These are phyloP conservation scores for Dicrostonyx torquatus DNA, from an alignment of 2,797 vertebrate genomes.

Conservation along the genomic window DNA sequence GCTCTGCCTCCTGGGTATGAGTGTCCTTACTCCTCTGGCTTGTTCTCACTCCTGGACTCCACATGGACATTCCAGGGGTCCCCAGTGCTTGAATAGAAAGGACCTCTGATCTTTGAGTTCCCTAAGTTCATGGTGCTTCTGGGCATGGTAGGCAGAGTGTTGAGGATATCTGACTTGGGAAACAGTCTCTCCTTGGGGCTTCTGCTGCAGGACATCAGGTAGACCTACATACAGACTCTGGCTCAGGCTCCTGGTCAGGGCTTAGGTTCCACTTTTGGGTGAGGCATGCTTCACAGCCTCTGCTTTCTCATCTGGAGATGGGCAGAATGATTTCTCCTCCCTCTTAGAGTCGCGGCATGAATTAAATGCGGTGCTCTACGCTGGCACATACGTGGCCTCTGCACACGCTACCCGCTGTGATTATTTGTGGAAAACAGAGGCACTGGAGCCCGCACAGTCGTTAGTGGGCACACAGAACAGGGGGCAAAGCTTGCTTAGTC, in stretches of 20 bases:
- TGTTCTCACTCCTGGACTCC: background rate
- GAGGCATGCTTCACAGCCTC: background rate
- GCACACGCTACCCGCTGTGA: background rate
- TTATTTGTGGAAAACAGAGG: background rate
- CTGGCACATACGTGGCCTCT: rapidly evolving
- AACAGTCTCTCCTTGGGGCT: background rate
- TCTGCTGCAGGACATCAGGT: background rate
- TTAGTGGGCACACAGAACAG: background rate
- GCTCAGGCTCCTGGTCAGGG: background rate
- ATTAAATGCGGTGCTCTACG: background rate
- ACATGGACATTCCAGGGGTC: background rate
- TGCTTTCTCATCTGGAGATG: background rate
- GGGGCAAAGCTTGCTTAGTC: rapidly evolving
- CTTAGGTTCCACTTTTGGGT: constrained; percentile 64
- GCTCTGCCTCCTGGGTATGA: background rate
- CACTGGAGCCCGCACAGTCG: background rate
- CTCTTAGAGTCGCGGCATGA: background rate
- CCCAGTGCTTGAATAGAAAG: background rate
- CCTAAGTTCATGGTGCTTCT: background rate
- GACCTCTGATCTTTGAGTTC: background rate
- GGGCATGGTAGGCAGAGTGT: background rate
- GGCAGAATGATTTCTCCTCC: background rate
- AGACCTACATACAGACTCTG: background rate
- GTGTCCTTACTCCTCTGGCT: background rate
- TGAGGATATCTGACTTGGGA: background rate